Evolutionary conservation across 2,113 vertebrate species (phyloP), one percentile per base, ranked within the genome.

Genomic region (Phyllopteryx taeniolatus): DNA sequence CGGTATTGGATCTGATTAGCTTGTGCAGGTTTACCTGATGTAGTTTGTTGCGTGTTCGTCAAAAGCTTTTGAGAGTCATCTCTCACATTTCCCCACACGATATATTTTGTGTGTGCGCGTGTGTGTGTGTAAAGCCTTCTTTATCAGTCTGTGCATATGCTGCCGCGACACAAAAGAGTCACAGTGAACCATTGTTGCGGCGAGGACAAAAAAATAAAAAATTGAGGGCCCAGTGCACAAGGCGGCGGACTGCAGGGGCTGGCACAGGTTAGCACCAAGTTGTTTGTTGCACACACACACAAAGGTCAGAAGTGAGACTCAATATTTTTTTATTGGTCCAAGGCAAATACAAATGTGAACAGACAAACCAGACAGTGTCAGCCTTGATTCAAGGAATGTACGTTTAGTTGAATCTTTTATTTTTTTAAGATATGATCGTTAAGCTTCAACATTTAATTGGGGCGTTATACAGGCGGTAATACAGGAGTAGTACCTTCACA

Each of bases 171-270:
- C 87, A 86, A 81, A 87, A 73, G 74, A 54, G 83, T 80, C 86
- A 86, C 83, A 90, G 87, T 85, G 73, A 56, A 66, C 81, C 84
- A 90, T 89, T 91, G 90, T 90, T 87, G 78, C 68, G 63, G 71
- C 51, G 79, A 78, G 80, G 87, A 88, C 75, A 49, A 86, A 84
- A 86, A 73, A 83, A 74, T 82, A 86, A 74, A 83, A 72, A 47
- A 73, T 62, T 73, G 76, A 70, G 65, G 75, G 75, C 71, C 86
- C 87, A 86, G 85, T 81, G 87, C 78, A 86, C 88, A 85, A 85
- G 79, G 81, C 82, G 31, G 78, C 13, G 14, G 77, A 63, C 80
- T 74, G 79, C 8, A 67, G 85, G 73, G 85, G 71, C 82, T 90
- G 89, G 90, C 77, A 66, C 85, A 44, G 77, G 63, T 84, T 73